Conservation (phyloP, 2,797 vertebrate species). For the Cynodonichthys magdalenae region DNA sequence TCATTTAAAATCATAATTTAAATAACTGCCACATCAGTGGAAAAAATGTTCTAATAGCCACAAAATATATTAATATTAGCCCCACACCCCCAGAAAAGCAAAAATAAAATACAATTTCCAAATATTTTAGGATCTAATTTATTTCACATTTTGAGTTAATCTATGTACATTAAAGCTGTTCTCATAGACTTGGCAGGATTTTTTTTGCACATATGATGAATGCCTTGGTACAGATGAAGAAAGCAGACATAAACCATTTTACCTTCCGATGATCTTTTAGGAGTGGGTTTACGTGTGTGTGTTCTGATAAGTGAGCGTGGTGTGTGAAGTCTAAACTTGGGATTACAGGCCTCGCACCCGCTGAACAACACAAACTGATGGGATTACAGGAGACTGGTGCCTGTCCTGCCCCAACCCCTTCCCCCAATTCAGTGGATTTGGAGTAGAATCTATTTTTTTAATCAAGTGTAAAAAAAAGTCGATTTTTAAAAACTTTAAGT, state of each 20-base stretch:
- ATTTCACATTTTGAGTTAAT: too few species aligned
- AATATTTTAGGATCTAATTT: too few species aligned
- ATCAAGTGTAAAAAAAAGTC: not conserved
- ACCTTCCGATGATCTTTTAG: not conserved
- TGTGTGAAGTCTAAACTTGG: conserved; percentile 80
- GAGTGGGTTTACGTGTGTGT: conserved; percentile 27
- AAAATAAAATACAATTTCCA: too few species aligned
- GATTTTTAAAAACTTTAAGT: too few species aligned
- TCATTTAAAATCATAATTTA: not conserved
- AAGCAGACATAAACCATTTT: not conserved
- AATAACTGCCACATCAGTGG: too few species aligned
- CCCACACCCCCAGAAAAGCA: too few species aligned
- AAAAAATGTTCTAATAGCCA: too few species aligned
- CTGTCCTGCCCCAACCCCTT: conserved; percentile 57
- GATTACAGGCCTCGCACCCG: conserved; percentile 81
- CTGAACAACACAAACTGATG: conserved; percentile 84
- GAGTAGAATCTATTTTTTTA: conserved; percentile 15
- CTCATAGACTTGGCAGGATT: too few species aligned
- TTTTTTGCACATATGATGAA: too few species aligned
- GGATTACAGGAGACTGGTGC: conserved; percentile 80
- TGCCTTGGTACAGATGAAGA: too few species aligned
- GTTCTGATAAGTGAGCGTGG: conserved; percentile 54
- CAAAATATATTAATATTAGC: too few species aligned
- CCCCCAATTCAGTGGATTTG: conserved; percentile 6
- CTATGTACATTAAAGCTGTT: too few species aligned